Evolutionary conservation across 1,140 invertebrate species (phyloP).

Genomic region (Tetraneura akinire): DNA sequence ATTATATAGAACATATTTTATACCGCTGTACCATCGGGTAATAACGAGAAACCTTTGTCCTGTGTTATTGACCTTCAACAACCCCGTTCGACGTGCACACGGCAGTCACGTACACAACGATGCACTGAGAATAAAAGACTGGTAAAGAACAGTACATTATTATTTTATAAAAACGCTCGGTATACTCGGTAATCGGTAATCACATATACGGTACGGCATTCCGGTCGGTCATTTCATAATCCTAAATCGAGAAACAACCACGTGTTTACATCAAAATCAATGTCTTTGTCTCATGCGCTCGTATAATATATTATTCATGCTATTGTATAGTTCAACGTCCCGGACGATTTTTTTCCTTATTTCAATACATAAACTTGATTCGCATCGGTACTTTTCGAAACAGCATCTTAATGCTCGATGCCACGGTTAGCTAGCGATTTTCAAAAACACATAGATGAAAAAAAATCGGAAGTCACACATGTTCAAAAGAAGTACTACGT

Average conservation of each 20-base stretch:
- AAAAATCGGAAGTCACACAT: conserved; percentile 40
- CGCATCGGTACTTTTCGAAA: conserved; percentile 47
- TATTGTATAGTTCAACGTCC: conserved; percentile 39
- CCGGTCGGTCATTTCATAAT: conserved; percentile 40
- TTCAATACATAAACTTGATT: conserved; percentile 40
- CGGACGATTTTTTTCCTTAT: conserved; percentile 37
- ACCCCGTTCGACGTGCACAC: conserved; percentile 33
- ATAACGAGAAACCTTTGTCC: conserved; percentile 7
- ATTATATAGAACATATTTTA: neutral
- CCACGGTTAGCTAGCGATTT: conserved; percentile 32
- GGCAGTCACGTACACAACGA: conserved; percentile 23
- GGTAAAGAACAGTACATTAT: conserved; percentile 9
- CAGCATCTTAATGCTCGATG: conserved; percentile 32
- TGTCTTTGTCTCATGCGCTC: conserved; percentile 40
- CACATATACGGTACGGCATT: conserved; percentile 34
- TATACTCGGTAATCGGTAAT: conserved; percentile 33
- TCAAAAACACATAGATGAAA: neutral
- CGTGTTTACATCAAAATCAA: conserved; percentile 41
- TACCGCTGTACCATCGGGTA: neutral
- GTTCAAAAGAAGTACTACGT: neutral
- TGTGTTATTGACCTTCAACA: conserved; percentile 46
- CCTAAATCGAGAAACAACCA: conserved; percentile 44
- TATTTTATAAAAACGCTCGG: neutral
- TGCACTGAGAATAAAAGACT: conserved; percentile 38
- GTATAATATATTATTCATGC: conserved; percentile 46